A percentile compares a stretch with the other conserved stretches of the same genome.
phyloP scores from a whole-genome alignment of 2,888 invertebrate species.

The Panorpa germanica region DNA sequence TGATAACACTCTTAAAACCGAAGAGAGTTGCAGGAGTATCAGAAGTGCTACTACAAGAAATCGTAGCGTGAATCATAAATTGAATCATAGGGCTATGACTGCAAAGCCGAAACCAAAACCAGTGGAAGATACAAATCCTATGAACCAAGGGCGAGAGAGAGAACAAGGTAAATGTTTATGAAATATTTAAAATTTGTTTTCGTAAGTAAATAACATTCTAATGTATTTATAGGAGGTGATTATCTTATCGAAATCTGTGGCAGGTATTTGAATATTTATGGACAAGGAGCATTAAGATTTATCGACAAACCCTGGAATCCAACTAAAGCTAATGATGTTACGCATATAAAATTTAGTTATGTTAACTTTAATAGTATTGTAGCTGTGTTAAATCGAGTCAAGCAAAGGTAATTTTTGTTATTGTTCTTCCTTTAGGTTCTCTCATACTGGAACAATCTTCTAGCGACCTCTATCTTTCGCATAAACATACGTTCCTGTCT shows the following conservation, averaged over 20 bases:
- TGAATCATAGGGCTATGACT: constrained; percentile 39
- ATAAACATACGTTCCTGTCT: constrained; percentile 1
- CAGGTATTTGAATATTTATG: constrained; percentile 65
- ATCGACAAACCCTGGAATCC: constrained; percentile 66
- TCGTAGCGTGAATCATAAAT: constrained; percentile 26
- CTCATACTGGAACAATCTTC: not conserved
- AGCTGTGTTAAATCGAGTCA: constrained; percentile 51
- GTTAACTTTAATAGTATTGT: constrained; percentile 70
- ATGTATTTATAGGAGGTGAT: constrained; percentile 47
- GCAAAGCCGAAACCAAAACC: constrained; percentile 39
- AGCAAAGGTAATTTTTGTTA: constrained; percentile 31
- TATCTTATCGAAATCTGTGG: constrained; percentile 77
- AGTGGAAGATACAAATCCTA: constrained; percentile 23
- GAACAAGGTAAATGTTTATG: constrained; percentile 36
- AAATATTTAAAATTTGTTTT: constrained; percentile 5
- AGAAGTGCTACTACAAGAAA: constrained; percentile 30
- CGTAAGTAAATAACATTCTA: constrained; percentile 1
- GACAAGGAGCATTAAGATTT: constrained; percentile 69
- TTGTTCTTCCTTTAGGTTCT: not conserved
- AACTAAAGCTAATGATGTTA: constrained; percentile 58
- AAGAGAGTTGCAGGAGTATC: constrained; percentile 26
- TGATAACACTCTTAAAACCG: constrained; percentile 25
- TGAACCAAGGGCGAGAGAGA: too few species aligned
- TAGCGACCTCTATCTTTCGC: not conserved
- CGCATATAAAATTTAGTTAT: constrained; percentile 70